These are phyloP conservation scores for Drosophila erecta DNA, from an alignment of 1,140 invertebrate species.

Conservation along the genomic window DNA sequence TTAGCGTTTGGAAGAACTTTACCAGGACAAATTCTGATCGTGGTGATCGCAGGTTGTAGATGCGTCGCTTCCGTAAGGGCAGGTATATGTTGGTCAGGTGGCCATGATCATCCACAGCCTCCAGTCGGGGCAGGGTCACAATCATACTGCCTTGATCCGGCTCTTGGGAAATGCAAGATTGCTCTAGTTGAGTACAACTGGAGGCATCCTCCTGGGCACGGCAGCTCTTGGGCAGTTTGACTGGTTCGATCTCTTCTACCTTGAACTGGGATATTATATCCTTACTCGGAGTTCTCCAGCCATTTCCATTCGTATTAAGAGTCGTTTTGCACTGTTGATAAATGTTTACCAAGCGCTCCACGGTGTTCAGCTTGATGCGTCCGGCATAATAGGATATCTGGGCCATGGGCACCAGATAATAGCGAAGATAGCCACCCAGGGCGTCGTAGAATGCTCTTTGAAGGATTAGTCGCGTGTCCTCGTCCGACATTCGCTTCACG, in stretches of 20 bases:
- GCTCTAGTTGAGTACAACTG: conserved; percentile 60
- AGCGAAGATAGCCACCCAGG: conserved; percentile 73
- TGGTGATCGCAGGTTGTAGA: conserved; percentile 68
- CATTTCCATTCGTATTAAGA: conserved; percentile 81
- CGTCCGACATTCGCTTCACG: conserved; percentile 47
- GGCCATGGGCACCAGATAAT: conserved; percentile 66
- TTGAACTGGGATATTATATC: conserved; percentile 52
- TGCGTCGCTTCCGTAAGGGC: conserved; percentile 70
- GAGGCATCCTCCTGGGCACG: conserved; percentile 43
- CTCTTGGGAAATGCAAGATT: conserved; percentile 20
- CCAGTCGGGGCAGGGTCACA: conserved; percentile 68
- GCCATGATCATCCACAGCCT: conserved; percentile 55
- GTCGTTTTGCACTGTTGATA: conserved; percentile 57
- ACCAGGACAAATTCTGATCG: conserved; percentile 61
- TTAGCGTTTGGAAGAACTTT: conserved; percentile 66
- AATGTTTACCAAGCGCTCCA: conserved; percentile 58
- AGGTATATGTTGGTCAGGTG: conserved; percentile 70
- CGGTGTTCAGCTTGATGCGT: conserved; percentile 53
- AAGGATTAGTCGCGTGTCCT: conserved; percentile 32
- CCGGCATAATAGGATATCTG: conserved; percentile 81
- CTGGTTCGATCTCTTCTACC: conserved; percentile 28
- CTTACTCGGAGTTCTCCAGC: conserved; percentile 54
- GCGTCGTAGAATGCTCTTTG: conserved; percentile 76
- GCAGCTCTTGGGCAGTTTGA: conserved; percentile 15
- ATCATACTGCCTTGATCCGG: conserved; percentile 59